Evolutionary conservation across 2,888 invertebrate genomes (phyloP).

Genomic region (Pseudeuparius sepicola): DNA sequence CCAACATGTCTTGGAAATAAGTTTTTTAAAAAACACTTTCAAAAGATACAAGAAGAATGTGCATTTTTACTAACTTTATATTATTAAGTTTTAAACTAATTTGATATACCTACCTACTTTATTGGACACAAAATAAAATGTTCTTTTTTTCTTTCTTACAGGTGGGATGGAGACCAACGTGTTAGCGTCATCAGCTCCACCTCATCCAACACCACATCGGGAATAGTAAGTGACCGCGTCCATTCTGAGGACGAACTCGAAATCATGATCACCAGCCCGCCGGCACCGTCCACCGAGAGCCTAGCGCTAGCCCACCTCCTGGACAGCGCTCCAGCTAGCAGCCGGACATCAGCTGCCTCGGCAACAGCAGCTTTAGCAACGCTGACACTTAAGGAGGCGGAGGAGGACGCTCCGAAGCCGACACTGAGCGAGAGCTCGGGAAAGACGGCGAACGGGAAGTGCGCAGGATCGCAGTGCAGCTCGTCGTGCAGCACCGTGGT

Average conservation of each 20-base stretch:
- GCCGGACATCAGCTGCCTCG: constrained; percentile 46
- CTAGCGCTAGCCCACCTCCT: constrained; percentile 67
- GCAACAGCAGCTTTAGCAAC: constrained; percentile 40
- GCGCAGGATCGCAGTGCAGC: constrained; percentile 72
- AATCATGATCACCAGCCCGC: constrained; percentile 74
- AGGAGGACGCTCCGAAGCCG: constrained; percentile 36
- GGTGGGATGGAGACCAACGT: constrained; percentile 39
- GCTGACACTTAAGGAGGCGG: constrained; percentile 35
- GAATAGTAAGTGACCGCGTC: constrained; percentile 87
- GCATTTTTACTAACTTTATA: too few species aligned
- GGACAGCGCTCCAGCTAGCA: constrained; percentile 52
- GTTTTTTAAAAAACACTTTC: too few species aligned
- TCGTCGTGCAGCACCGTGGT: constrained; percentile 84
- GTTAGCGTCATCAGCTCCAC: constrained; percentile 63
- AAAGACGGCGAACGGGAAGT: constrained; percentile 47
- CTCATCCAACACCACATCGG: constrained; percentile 94
- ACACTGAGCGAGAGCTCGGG: constrained; percentile 47
- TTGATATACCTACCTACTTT: too few species aligned
- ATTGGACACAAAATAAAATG: too few species aligned
- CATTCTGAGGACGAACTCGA: constrained; percentile 91
- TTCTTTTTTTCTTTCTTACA: too few species aligned
- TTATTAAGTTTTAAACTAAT: too few species aligned
- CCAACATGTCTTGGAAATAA: too few species aligned
- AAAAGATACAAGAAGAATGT: too few species aligned
- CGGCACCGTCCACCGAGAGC: constrained; percentile 80